Conservation (phyloP, 2,888 invertebrate genomes). For the Smittia aterrima region DNA sequence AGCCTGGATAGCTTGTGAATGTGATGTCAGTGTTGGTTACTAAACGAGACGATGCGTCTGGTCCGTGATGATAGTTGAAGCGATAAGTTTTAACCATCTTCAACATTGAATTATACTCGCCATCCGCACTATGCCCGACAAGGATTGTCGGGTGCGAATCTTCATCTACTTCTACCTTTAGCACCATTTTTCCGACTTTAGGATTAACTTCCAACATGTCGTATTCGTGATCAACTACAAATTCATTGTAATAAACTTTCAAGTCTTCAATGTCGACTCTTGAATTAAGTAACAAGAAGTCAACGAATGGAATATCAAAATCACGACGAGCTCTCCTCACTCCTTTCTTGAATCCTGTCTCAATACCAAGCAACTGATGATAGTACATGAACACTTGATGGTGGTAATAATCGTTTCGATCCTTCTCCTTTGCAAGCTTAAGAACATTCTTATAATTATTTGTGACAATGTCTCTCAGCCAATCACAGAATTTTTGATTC, state of each 20-base stretch:
- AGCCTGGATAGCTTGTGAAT: conserved; percentile 83
- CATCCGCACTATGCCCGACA: conserved; percentile 78
- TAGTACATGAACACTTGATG: conserved; percentile 79
- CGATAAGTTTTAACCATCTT: conserved; percentile 81
- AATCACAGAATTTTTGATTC: conserved; percentile 51
- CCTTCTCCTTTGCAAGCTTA: conserved; percentile 63
- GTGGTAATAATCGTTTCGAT: conserved; percentile 66
- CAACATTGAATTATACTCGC: conserved; percentile 77
- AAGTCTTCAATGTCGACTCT: conserved; percentile 70
- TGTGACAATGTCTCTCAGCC: conserved; percentile 57
- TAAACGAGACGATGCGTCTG: conserved; percentile 54
- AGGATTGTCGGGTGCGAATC: conserved; percentile 58
- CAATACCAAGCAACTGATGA: conserved; percentile 74
- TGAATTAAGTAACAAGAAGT: conserved; percentile 73
- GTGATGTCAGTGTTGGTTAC: conserved; percentile 68
- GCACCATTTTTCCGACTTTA: conserved; percentile 48
- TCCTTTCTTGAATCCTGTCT: conserved; percentile 71
- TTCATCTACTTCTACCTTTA: conserved; percentile 44
- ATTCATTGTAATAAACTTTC: conserved; percentile 52
- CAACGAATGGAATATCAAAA: conserved; percentile 61
- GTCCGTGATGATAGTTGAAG: conserved; percentile 67
- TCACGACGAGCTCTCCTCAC: conserved; percentile 64
- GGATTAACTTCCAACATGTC: conserved; percentile 54
- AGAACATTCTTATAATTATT: conserved; percentile 66
- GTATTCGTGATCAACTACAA: conserved; percentile 45